phyloP scores from a whole-genome alignment of 2,797 vertebrate species.

The Chelon auratus region DNA sequence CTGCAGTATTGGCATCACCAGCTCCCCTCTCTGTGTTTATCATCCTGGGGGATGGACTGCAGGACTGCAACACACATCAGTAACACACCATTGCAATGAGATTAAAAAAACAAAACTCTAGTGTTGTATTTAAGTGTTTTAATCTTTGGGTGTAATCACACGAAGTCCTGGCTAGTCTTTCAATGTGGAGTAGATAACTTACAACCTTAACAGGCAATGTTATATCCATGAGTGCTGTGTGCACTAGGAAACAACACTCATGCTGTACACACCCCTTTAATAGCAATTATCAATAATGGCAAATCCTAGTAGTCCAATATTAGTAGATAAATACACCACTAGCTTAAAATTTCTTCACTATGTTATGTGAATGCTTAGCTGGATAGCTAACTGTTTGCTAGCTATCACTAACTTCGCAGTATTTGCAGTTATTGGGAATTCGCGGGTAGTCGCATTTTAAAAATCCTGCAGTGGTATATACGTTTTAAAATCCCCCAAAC shows the following conservation, averaged over 20 bases:
- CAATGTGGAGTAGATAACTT: neutral
- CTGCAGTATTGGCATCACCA: constrained; percentile 73
- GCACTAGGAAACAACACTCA: neutral
- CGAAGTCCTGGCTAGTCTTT: too few species aligned
- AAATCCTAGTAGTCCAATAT: neutral
- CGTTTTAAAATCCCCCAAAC: neutral
- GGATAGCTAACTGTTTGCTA: neutral
- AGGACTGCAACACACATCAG: neutral
- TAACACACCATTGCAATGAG: neutral
- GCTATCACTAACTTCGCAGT: neutral
- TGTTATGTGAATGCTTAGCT: neutral
- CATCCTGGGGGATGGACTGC: constrained; percentile 58
- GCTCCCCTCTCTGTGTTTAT: constrained; percentile 84
- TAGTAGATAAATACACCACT: fast-evolving
- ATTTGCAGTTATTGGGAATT: constrained; percentile 3
- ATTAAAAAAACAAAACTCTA: too few species aligned
- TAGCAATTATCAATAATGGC: neutral
- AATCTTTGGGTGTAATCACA: too few species aligned
- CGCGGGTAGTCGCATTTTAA: constrained; percentile 35
- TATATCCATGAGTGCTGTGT: neutral
- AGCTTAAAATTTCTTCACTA: neutral
- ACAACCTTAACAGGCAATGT: neutral
- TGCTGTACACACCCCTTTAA: constrained; percentile 3
- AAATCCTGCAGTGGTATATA: neutral
- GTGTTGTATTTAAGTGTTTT: too few species aligned